Percentiles rank a stretch among this genome's conserved stretches.
phyloP scores from a whole-genome alignment of 2,888 invertebrate genomes.

The Choristoneura rosaceana region DNA sequence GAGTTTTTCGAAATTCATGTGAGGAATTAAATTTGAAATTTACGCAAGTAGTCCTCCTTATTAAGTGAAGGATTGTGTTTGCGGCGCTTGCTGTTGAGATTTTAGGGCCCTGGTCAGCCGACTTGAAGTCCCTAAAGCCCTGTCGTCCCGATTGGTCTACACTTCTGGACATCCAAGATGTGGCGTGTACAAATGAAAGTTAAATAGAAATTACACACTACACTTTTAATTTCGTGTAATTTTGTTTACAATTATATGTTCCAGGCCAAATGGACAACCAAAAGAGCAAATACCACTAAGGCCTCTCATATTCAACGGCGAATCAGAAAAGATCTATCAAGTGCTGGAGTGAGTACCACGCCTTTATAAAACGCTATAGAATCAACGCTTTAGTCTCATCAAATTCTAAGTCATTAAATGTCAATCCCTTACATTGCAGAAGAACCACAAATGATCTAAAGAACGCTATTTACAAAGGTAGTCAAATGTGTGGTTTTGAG shows the following conservation, averaged over 20 bases:
- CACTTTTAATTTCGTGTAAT: too few species aligned
- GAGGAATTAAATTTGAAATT: too few species aligned
- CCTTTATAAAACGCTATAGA: not conserved
- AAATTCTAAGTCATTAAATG: conserved; percentile 40
- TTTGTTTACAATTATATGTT: conserved; percentile 32
- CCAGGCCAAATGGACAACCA: conserved; percentile 79
- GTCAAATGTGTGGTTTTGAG: conserved; percentile 70
- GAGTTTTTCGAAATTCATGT: too few species aligned
- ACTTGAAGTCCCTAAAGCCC: too few species aligned
- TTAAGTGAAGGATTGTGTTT: too few species aligned
- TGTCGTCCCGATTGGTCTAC: too few species aligned
- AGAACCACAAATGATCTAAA: conserved; percentile 83
- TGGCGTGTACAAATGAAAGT: too few species aligned
- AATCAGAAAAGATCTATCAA: conserved; percentile 88
- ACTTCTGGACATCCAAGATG: too few species aligned
- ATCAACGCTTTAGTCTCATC: conserved; percentile 24
- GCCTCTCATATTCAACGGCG: conserved; percentile 89
- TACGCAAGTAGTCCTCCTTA: too few species aligned
- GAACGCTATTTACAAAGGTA: conserved; percentile 83
- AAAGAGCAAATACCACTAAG: conserved; percentile 92
- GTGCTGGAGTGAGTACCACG: conserved; percentile 88
- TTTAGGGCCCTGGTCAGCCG: too few species aligned
- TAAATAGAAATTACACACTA: too few species aligned
- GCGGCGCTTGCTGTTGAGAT: too few species aligned
- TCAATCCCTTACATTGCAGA: conserved; percentile 75